Evolutionary conservation across 1,140 invertebrate genomes (phyloP), one percentile per base, ranked within the genome.

Genomic region (Ostrea edulis): DNA sequence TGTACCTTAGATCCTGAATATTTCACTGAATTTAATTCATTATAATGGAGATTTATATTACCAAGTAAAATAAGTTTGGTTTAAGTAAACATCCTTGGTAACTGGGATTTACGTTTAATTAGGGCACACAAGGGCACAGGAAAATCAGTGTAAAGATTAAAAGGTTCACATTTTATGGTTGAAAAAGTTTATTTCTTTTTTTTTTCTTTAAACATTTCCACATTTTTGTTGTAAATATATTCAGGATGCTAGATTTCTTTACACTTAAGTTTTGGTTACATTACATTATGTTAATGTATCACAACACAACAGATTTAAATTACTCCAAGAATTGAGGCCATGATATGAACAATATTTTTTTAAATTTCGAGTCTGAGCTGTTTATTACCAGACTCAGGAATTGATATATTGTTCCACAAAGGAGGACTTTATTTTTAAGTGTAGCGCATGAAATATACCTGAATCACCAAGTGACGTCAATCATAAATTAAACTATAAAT

Each of bases 391-490:
- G 22, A 71, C 29, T 71, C 68, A 9, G 22, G 22, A 8, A 71
- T 71, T 71, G 68, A 71, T 71, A 71, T 35, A 29, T 35, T 29
- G 68, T 11, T 22, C 25, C 25, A 71, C 68, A 71, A 71, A 71
- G 55, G 71, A 77, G 35, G 51, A 82, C 44, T 82, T n/a, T 82
- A 54, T 82, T 54, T 82, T 52, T 52, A 82, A 82, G 81, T 82
- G 81, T 54, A 82, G 81, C 68, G 29, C 68, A 71, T 71, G 68
- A 71, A 71, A 52, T 52, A n/a, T 82, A 52, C 52, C 44, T 82
- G 81, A 82, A 82, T 84, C 55, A 84, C 29, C 51, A 62, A 54
- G 83, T 84, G 83, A 84, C 83, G 83, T 84, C 83, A 84, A 58
- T 84, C 52, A 58, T 84, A 55, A 58, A 84, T 58, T 84, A 84